phyloP scores from a whole-genome alignment of 2,888 invertebrate species.

The Drosophila borborema region DNA sequence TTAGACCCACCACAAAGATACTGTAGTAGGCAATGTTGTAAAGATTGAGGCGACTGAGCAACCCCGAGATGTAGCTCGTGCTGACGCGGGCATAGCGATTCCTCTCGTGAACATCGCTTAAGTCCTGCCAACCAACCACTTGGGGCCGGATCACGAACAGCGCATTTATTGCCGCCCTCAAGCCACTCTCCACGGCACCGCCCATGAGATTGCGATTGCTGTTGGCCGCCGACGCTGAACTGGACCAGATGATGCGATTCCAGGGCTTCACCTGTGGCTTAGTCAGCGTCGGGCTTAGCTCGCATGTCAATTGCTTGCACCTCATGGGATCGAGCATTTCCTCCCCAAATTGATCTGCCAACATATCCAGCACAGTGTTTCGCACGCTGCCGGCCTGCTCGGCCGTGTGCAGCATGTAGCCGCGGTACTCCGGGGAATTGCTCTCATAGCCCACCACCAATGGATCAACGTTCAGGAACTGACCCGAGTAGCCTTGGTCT shows the following conservation, averaged over 20 bases:
- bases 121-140: conserved; percentile 81
- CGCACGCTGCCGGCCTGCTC: conserved; percentile 53
- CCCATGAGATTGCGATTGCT: conserved; percentile 82
- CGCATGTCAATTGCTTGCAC: conserved; percentile 66
- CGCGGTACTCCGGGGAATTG: conserved; percentile 60
- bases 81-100: conserved; percentile 28
- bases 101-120: conserved; percentile 74
- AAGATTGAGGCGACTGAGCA: conserved; percentile 79
- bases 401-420: conserved; percentile 74
- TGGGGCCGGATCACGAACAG: conserved; percentile 82
- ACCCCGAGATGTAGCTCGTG: conserved; percentile 39
- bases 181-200: conserved; percentile 84
- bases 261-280: conserved; percentile 79
- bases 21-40: conserved; percentile 82
- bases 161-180: conserved; percentile 82
- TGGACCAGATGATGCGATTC: conserved; percentile 83
- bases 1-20: conserved; percentile 61
- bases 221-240: conserved; percentile 79
- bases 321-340: conserved; percentile 74
- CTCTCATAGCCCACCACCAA: conserved; percentile 74
- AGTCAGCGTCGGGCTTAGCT: conserved; percentile 58
- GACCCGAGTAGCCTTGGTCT: conserved; percentile 75
- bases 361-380: conserved; percentile 59
- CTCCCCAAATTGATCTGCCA: conserved; percentile 72
- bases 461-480: conserved; percentile 66